These are phyloP conservation scores for Lepus timidus DNA, from an alignment of 2,113 vertebrate species.

Conservation along the genomic window DNA sequence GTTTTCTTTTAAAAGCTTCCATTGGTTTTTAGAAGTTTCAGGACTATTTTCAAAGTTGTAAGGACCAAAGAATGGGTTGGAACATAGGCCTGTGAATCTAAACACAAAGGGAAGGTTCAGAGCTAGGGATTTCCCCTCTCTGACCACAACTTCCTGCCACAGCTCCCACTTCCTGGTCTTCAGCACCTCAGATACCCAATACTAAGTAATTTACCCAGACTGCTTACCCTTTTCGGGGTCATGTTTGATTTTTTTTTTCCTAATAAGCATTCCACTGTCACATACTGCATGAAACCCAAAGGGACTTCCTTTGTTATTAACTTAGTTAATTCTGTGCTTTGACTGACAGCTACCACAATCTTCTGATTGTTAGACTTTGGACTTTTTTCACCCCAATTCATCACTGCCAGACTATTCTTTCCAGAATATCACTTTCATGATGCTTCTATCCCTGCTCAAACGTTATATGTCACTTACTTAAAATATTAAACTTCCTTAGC, in stretches of 20 bases:
- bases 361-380: slow-evolving; percentile 18
- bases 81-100: neutral
- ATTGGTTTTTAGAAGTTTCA: neutral
- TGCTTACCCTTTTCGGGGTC: neutral
- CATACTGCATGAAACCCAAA: neutral
- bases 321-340: neutral
- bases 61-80: neutral
- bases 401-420: neutral
- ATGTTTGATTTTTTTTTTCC: neutral
- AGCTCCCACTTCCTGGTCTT: slow-evolving; percentile 62
- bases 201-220: neutral
- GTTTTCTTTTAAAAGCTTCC: slow-evolving; percentile 2
- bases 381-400: slow-evolving; percentile 32
- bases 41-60: slow-evolving; percentile 17
- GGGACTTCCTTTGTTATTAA: neutral
- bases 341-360: neutral
- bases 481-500: slow-evolving; percentile 3
- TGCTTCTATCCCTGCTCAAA: neutral
- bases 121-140: slow-evolving; percentile 46
- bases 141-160: slow-evolving; percentile 68
- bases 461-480: neutral
- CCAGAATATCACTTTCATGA: slow-evolving; percentile 24
- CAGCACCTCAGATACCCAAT: neutral
- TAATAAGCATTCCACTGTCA: neutral
- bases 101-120: neutral